Percentiles rank a stretch among this genome's conserved stretches.
Conservation (phyloP, 1,140 invertebrate species). For the Drosophila bifasciata region DNA sequence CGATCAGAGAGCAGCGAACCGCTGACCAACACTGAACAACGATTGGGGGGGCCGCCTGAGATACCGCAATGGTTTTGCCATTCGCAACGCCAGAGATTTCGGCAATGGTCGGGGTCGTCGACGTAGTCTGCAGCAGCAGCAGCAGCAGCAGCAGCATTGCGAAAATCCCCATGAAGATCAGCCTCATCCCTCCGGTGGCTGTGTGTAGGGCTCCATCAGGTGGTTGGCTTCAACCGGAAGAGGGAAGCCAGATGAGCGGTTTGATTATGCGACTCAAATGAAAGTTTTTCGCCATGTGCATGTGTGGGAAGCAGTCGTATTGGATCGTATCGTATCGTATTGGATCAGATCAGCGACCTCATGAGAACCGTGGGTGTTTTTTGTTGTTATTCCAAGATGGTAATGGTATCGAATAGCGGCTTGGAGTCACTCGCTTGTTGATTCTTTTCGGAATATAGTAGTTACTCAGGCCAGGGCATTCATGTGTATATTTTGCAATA, state of each 20-base stretch:
- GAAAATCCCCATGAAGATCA: constrained; percentile 7
- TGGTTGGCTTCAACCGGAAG: constrained; percentile 13
- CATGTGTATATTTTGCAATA: constrained; percentile 22
- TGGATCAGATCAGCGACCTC: not conserved
- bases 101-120: constrained; percentile 8
- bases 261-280: constrained; percentile 12
- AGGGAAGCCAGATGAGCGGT: not conserved
- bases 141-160: not conserved
- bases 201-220: constrained; percentile 1
- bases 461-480: constrained; percentile 26
- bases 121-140: not conserved
- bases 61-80: too few species aligned
- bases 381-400: not conserved
- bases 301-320: constrained; percentile 28
- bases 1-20: constrained; percentile 6
- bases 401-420: constrained; percentile 1
- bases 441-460: constrained; percentile 13
- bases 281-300: constrained; percentile 21
- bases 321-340: too few species aligned
- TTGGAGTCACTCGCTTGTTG: not conserved
- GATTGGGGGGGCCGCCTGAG: not conserved
- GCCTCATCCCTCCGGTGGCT: not conserved
- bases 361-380: constrained; percentile 29
- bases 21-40: not conserved
- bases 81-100: constrained; percentile 9